Base-by-base conservation (phyloP, 1,140 invertebrate species). In the Trypoxylus dichotomus region DNA sequence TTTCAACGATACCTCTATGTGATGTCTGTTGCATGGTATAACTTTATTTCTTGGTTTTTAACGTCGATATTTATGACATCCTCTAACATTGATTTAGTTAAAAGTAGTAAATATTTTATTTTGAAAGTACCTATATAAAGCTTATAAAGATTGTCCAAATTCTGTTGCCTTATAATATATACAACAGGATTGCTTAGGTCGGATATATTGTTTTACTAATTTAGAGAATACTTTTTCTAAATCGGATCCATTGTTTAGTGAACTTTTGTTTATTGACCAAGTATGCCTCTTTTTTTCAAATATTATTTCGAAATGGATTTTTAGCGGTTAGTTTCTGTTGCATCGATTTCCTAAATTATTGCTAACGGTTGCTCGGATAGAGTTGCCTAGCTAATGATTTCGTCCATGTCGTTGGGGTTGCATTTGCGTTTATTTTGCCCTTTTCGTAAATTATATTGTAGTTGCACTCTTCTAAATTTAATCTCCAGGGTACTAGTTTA, bases 1-100 rank as follows among this genome's bases (percentile, higher is more conserved):
- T 86, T 84, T 86, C 85, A 1, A 83, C 79, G 32, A 84, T 85
- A 47, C 84, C 85, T 60, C 84, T 77, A 76, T 86, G 85, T 25
- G 83, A 84, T 10, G 82, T 83, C 83, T 84, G 78, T 78, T 73
- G 75, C 80, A 76, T 84, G 83, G 75, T 85, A 85, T 7, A 58
- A n/a, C n/a, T 58, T 58, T 3, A 58, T 15, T 72, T 72, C 11
- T 72, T 10, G 5, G 6, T 21, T 8, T 29, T 32, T 6, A 6
- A 25, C 19, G 68, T 72, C 19, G 8, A 3, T 7, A 27, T 3
- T 29, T 5, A 10, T 15, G 8, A 29, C 24, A 21, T 72, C 68
- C 3, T 72, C 21, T 68, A 63, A 10, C 19, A 63, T 11, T 54
- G 41, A 68, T 32, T 32, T 8, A 15, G 3, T 43, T 7, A 42